Percentiles rank a stretch among this genome's conserved stretches.
These are phyloP conservation scores for Acestrorhynchus altus DNA, from an alignment of 2,797 vertebrate species.

Conservation along the genomic window DNA sequence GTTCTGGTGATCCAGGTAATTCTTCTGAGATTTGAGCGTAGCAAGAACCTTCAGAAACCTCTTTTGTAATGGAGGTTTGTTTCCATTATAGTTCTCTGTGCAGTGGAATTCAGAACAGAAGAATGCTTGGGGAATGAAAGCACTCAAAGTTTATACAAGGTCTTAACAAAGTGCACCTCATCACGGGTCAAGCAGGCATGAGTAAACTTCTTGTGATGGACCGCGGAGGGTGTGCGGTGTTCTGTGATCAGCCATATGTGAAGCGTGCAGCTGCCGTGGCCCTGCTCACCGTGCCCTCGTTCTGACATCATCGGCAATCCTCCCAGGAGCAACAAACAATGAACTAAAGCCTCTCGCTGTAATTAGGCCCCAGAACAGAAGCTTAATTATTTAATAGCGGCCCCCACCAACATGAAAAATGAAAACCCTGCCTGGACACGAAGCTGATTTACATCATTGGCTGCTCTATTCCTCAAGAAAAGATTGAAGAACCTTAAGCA, in stretches of 20 bases:
- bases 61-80: neutral
- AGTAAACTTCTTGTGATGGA: conserved; percentile 54
- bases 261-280: conserved; percentile 68
- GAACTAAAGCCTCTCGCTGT: conserved; percentile 53
- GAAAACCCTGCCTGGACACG: conserved; percentile 36
- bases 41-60: conserved; percentile 12
- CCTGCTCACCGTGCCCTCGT: conserved; percentile 49
- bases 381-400: conserved; percentile 54
- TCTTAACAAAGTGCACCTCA: neutral
- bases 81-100: conserved; percentile 1
- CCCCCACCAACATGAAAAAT: conserved; percentile 53
- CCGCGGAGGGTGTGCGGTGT: conserved; percentile 58
- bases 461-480: conserved; percentile 19
- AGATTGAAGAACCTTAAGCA: conserved; percentile 27
- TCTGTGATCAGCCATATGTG: conserved; percentile 66
- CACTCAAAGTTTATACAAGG: conserved; percentile 5
- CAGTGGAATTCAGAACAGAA: neutral
- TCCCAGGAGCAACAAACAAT: conserved; percentile 53
- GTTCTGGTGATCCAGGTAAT: neutral
- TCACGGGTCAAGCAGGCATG: conserved; percentile 24
- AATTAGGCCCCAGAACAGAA: conserved; percentile 68
- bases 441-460: conserved; percentile 21
- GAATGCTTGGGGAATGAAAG: conserved; percentile 15
- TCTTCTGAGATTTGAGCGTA: conserved; percentile 16
- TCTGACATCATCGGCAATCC: conserved; percentile 67